Evolutionary conservation across 2,113 vertebrate genomes (phyloP).

Genomic region (Ondatra zibethicus): DNA sequence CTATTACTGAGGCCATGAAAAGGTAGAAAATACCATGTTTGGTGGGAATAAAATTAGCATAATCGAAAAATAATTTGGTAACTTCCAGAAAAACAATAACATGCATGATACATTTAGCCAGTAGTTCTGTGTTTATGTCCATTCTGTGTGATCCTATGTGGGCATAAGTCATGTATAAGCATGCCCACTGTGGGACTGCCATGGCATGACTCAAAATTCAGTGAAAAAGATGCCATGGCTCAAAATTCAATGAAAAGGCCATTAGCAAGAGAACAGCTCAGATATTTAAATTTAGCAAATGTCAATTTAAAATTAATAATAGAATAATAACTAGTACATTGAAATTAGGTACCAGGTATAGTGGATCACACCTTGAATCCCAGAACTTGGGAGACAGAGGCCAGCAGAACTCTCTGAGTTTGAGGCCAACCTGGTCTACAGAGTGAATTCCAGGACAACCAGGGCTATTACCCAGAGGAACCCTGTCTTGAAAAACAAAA

Average conservation of each 20-base stretch:
- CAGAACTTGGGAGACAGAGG: not conserved
- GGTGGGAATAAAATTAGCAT: not conserved
- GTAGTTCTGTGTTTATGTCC: not conserved
- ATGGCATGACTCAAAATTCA: not conserved
- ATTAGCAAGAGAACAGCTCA: not conserved
- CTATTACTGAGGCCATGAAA: constrained; percentile 2
- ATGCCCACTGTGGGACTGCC: not conserved
- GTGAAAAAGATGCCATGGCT: not conserved
- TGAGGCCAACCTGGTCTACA: not conserved
- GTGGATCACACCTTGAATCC: not conserved
- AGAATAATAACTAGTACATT: not conserved
- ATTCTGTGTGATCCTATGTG: not conserved
- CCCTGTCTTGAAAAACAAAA: not conserved
- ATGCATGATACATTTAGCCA: not conserved
- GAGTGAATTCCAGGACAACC: not conserved
- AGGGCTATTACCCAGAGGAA: not conserved
- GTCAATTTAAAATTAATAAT: constrained; percentile 8
- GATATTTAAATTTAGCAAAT: constrained; percentile 8
- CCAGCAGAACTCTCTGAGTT: too few relatives aligned
- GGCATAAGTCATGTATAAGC: not conserved
- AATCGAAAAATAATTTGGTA: not conserved
- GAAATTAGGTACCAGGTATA: not conserved
- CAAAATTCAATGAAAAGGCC: not conserved
- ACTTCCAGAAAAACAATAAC: not conserved
- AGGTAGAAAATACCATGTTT: not conserved